A percentile compares a stretch with the other conserved stretches of the same genome.
These are phyloP conservation scores for Erebia ligea DNA, from an alignment of 2,888 invertebrate species.

Conservation along the genomic window DNA sequence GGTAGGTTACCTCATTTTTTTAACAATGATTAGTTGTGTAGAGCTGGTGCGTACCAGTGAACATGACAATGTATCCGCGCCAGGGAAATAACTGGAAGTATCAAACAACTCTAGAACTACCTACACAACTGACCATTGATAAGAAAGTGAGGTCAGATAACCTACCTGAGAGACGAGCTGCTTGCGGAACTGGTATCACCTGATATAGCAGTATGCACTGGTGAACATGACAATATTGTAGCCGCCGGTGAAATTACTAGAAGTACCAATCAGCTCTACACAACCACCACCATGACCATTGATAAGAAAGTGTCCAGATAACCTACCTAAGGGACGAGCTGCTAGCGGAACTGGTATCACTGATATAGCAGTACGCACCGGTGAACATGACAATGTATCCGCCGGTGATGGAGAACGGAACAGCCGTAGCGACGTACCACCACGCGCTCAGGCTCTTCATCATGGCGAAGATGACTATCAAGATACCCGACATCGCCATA, in stretches of 20 bases:
- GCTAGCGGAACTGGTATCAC: constrained; percentile 84
- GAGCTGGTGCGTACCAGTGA: constrained; percentile 84
- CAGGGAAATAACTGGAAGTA: too few relatives aligned
- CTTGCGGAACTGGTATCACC: constrained; percentile 85
- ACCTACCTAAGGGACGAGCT: constrained; percentile 70
- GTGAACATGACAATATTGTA: constrained; percentile 83
- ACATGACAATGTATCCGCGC: constrained; percentile 84
- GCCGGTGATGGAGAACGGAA: constrained; percentile 84
- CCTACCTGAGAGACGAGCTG: constrained; percentile 70
- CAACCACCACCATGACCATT: too few relatives aligned
- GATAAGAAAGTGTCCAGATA: neutral
- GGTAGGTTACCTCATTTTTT: too few relatives aligned
- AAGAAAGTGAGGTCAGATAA: neutral
- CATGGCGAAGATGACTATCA: constrained; percentile 63
- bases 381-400: constrained; percentile 85
- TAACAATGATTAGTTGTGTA: too few relatives aligned
- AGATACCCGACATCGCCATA: constrained; percentile 57
- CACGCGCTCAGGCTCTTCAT: constrained; percentile 67
- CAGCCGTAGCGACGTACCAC: constrained; percentile 78
- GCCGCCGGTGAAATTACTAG: constrained; percentile 79
- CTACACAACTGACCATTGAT: neutral
- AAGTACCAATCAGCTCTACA: too few relatives aligned
- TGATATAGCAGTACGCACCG: constrained; percentile 85
- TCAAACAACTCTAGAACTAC: too few relatives aligned
- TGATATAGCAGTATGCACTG: constrained; percentile 85